phyloP scores from a whole-genome alignment of 2,888 invertebrate species.

The Bombylius discolor region DNA sequence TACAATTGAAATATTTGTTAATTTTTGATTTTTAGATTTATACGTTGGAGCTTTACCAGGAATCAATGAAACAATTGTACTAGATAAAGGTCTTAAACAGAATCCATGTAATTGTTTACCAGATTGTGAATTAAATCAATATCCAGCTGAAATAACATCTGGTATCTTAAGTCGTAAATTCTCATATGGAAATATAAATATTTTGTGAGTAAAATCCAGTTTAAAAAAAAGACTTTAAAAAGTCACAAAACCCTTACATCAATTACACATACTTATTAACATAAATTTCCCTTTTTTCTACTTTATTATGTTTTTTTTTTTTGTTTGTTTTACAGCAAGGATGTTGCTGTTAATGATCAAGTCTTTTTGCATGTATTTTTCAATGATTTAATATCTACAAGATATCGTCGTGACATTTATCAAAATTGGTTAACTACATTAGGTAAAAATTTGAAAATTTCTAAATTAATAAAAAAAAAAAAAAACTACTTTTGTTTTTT shows the following conservation, averaged over 20 bases:
- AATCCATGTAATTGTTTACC: slow-evolving; percentile 43
- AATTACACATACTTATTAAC: no score
- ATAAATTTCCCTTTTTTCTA: no score
- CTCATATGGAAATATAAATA: slow-evolving; percentile 31
- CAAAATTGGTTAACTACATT: slow-evolving; percentile 58
- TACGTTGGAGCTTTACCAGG: slow-evolving; percentile 35
- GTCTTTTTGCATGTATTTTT: slow-evolving; percentile 52
- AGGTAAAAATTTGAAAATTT: slow-evolving; percentile 36
- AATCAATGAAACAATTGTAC: slow-evolving; percentile 12
- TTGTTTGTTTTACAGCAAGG: slow-evolving; percentile 32
- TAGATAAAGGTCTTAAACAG: slow-evolving; percentile 8
- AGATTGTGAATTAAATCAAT: slow-evolving; percentile 49
- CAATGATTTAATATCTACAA: slow-evolving; percentile 51
- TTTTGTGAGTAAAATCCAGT: slow-evolving; percentile 4
- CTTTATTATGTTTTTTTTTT: not conserved
- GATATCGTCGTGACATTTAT: slow-evolving; percentile 51
- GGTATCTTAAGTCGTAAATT: slow-evolving; percentile 40
- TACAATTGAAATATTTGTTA: not conserved
- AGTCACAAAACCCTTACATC: not conserved
- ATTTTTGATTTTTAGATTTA: slow-evolving; percentile 14
- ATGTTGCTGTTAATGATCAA: slow-evolving; percentile 38
- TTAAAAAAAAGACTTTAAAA: not conserved
- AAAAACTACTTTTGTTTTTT: not conserved
- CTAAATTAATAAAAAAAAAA: not conserved
- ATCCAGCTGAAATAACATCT: slow-evolving; percentile 50